These are phyloP conservation scores for Buphagus erythrorhynchus DNA, from an alignment of 2,797 vertebrate species.

Conservation along the genomic window DNA sequence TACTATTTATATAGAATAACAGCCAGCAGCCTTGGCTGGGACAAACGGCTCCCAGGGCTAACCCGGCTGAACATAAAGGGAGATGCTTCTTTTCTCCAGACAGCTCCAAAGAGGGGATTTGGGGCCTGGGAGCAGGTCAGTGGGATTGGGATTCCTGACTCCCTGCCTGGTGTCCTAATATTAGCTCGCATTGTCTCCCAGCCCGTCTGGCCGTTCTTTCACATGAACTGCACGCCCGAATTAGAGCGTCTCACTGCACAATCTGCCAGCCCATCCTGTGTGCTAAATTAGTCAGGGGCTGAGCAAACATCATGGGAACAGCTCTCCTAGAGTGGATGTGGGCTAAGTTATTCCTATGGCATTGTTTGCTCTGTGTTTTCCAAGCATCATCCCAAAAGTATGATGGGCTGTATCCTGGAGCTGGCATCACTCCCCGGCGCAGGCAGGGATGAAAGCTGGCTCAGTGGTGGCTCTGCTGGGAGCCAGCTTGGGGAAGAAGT, in stretches of 20 bases:
- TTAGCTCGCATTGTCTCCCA: slow-evolving; percentile 51
- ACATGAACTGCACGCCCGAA: not conserved
- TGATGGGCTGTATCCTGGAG: not conserved
- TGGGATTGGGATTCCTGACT: slow-evolving; percentile 55
- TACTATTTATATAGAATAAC: slow-evolving; percentile 12
- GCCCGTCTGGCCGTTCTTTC: not conserved
- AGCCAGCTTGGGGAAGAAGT: not conserved
- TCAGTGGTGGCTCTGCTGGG: not conserved
- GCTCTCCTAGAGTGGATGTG: not conserved
- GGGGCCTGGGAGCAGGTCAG: slow-evolving; percentile 45
- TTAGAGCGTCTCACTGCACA: slow-evolving; percentile 27
- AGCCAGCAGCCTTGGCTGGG: slow-evolving; percentile 27
- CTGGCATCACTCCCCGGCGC: fast-evolving
- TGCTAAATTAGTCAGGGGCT: slow-evolving; percentile 31
- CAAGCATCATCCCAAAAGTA: not conserved
- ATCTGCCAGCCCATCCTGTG: slow-evolving; percentile 27
- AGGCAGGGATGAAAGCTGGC: not conserved
- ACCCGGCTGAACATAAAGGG: not conserved
- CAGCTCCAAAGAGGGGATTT: not conserved
- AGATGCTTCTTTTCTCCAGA: slow-evolving; percentile 6
- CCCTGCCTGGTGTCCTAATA: slow-evolving; percentile 18
- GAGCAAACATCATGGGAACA: slow-evolving; percentile 43
- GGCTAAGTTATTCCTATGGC: not conserved
- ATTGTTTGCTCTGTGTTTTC: slow-evolving; percentile 12
- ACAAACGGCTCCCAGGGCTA: not conserved